phyloP scores from a whole-genome alignment of 37 sponge, comb jelly and placozoan genomes.

The Cladorhizidae sp. region DNA sequence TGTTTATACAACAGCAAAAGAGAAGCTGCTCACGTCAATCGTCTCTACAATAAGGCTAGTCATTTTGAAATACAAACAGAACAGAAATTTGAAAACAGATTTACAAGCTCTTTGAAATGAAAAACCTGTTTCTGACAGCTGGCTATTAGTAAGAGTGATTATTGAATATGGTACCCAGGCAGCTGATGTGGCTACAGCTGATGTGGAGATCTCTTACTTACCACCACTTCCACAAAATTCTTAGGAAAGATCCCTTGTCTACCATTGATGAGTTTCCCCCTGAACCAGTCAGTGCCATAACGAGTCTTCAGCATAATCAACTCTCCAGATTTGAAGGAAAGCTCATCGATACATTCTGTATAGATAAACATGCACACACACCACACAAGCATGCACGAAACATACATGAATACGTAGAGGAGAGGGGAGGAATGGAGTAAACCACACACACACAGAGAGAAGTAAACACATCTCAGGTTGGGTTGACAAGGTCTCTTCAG shows the following conservation, averaged over 20 bases:
- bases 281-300: constrained; percentile 76
- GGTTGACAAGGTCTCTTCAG: no score
- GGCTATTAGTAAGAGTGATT: no score
- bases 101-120: no score
- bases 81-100: no score
- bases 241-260: constrained; percentile 78
- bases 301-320: constrained; percentile 65
- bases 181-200: background rate
- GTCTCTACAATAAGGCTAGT: no score
- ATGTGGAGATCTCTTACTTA: background rate
- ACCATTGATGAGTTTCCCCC: constrained; percentile 62
- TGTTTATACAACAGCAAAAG: no score
- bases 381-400: no score
- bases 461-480: background rate
- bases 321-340: constrained; percentile 74
- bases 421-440: background rate
- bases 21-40: no score
- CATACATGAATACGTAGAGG: background rate
- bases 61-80: no score
- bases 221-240: constrained; percentile 78
- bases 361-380: no score
- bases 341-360: constrained; percentile 68
- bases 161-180: no score
- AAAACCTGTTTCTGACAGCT: no score
- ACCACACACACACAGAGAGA: background rate